Percentiles rank a stretch among this genome's conserved stretches.
phyloP scores from a whole-genome alignment of 2,888 invertebrate genomes.

The Drosophila buzzatii region DNA sequence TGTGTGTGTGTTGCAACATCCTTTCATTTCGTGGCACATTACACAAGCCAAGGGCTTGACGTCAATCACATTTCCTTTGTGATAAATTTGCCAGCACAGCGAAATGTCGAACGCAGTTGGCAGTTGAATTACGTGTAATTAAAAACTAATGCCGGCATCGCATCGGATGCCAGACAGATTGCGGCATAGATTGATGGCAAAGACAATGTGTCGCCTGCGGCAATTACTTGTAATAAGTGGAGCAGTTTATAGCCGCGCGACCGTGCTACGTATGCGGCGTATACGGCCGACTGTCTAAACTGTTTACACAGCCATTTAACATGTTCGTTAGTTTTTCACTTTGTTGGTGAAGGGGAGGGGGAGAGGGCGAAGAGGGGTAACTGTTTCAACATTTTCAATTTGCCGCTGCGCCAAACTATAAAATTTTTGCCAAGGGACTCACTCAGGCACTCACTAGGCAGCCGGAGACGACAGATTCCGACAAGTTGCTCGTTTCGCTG shows the following conservation, averaged over 20 bases:
- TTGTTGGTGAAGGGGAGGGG: constrained; percentile 3
- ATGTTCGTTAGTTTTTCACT: constrained; percentile 42
- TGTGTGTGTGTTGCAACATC: constrained; percentile 32
- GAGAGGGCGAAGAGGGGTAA: background rate
- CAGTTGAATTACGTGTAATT: constrained; percentile 73
- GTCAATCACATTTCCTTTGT: constrained; percentile 76
- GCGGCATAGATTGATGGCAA: constrained; percentile 56
- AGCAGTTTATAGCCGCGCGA: constrained; percentile 20
- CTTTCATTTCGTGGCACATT: constrained; percentile 71
- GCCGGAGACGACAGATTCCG: background rate
- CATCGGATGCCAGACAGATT: constrained; percentile 17
- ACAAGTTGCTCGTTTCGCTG: constrained; percentile 33
- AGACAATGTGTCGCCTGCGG: constrained; percentile 46
- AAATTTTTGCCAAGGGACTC: constrained; percentile 26
- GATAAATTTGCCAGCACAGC: constrained; percentile 66
- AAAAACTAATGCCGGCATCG: constrained; percentile 65
- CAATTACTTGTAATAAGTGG: constrained; percentile 57
- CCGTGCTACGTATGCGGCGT: constrained; percentile 38
- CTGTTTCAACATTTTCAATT: constrained; percentile 62
- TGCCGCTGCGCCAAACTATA: constrained; percentile 38
- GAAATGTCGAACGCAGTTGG: constrained; percentile 44
- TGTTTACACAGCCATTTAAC: constrained; percentile 66
- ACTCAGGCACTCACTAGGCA: background rate
- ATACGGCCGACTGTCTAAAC: constrained; percentile 55
- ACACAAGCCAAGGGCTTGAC: constrained; percentile 50